Evolutionary conservation across 2,888 invertebrate genomes (phyloP), one percentile per base, ranked within the genome.

Genomic region (Tenthredo livida): DNA sequence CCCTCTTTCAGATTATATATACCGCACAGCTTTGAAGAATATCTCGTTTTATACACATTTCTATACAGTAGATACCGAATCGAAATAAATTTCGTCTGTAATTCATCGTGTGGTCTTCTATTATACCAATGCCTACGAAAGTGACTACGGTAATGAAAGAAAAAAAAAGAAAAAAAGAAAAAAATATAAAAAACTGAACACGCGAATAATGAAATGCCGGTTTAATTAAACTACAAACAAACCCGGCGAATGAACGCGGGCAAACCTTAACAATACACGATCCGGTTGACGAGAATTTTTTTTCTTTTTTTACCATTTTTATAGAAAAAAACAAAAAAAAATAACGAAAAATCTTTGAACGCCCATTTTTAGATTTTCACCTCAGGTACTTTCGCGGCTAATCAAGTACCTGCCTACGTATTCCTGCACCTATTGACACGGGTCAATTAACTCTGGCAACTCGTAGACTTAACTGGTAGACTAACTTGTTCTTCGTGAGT

Each of bases 401-500:
- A 61, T 61, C 25, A 21, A 7, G 25, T 21, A 61, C 61, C 61
- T 61, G 0, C 61, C 61, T 61, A 2, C 61, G 78, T 37, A 21
- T 61, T 40, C 61, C 37, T 37, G 6, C 37, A 58, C 61, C 58
- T 80, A 80, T 80, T 80, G 58, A 58, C 80, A 80, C 80, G 80
- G 61, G 80, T 80, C 58, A 80, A 80, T 80, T 80, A 80, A 80
- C 80, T 54, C 25, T 61, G 61, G 37, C 25, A 61, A 61, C 80
- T 80, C 58, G 80, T 80, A 80, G 77, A 77, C 33, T 77, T 77
- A 77, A 77, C 77, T 77, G 47, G 77, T 77, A 54, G 80, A 80
- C 80, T 61, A 80, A 80, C 80, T 80, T 80, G 80, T 58, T 80
- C 58, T 33, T 37, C 37, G 61, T 17, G 61, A 80, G 77, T 77